Evolutionary conservation across 2,888 invertebrate genomes (phyloP), one percentile per base, ranked within the genome.

Genomic region (Athetis lepigone): DNA sequence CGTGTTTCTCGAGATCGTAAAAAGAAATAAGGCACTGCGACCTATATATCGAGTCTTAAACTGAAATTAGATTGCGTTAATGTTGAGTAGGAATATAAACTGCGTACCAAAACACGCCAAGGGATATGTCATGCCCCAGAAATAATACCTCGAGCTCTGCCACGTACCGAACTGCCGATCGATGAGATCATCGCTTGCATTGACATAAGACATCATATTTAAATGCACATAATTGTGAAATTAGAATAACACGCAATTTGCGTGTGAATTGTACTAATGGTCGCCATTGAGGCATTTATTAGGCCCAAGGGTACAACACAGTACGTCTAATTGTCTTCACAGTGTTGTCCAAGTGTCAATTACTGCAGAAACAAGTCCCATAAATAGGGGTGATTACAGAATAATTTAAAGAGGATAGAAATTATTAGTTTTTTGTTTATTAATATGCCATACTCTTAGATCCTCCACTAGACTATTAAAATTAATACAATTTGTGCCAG

Each of bases 111-210:
- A 88, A 88, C 84, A 88, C 84, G 86, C 89, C 90, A 90, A 91
- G 88, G 90, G 88, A 90, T 86, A 91, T 93, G 93, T 92, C 93
- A 93, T 91, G 87, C 81, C 87, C 88, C 89, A 89, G 88, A 93
- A 92, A 91, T 90, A 92, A 89, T 87, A 87, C 76, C 59, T 62
- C 75, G 79, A 78, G 75, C 83, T 81, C 83, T 83, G 81, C 72
- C 75, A 71, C 80, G 77, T 60, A 66, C 70, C 70, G 80, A 80
- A 77, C 62, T 83, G 81, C 64, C 70, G 70, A 71, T 84, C 74
- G 81, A 81, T 93, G 93, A 93, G 85, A 90, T 93, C 93, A 93
- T 75, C 80, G 68, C 69, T 70, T 82, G 79, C 80, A 83, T 78
- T 81, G 83, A 81, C 79, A 84, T 80, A 81, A 80, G 70, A 77